These are phyloP conservation scores for Odontothrips loti DNA, from an alignment of 2,888 invertebrate species.

Conservation along the genomic window DNA sequence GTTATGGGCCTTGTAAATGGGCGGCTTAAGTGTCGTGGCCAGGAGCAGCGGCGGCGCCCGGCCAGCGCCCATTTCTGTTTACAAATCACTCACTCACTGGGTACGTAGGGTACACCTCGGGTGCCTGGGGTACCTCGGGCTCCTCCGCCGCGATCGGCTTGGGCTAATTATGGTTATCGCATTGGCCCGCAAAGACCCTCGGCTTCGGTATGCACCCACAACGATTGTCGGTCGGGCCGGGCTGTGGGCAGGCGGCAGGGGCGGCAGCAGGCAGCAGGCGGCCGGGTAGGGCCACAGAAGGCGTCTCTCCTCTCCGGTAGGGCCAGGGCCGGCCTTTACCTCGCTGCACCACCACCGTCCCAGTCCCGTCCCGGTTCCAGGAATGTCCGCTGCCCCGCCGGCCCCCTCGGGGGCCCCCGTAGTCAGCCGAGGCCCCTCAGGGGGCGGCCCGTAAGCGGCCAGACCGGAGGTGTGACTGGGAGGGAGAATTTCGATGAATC, in stretches of 20 bases:
- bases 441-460: neutral
- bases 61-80: neutral
- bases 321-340: neutral
- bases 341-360: neutral
- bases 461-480: neutral
- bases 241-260: neutral
- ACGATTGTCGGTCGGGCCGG: neutral
- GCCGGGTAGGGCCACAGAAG: too few relatives aligned
- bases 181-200: neutral
- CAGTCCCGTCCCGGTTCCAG: slow-evolving; percentile 2
- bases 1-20: slow-evolving; percentile 1
- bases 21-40: neutral
- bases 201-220: neutral
- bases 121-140: too few relatives aligned
- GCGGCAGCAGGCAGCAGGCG: neutral
- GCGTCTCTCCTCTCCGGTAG: too few relatives aligned
- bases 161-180: neutral
- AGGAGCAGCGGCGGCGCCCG: neutral
- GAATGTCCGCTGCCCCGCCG: slow-evolving; percentile 15
- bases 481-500: neutral
- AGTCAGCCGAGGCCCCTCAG: neutral
- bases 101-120: too few relatives aligned
- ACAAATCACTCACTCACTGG: neutral
- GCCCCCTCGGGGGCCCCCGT: slow-evolving; percentile 4
- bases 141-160: neutral